Conservation (phyloP, 2,797 vertebrate species). For the Menidia menidia region DNA sequence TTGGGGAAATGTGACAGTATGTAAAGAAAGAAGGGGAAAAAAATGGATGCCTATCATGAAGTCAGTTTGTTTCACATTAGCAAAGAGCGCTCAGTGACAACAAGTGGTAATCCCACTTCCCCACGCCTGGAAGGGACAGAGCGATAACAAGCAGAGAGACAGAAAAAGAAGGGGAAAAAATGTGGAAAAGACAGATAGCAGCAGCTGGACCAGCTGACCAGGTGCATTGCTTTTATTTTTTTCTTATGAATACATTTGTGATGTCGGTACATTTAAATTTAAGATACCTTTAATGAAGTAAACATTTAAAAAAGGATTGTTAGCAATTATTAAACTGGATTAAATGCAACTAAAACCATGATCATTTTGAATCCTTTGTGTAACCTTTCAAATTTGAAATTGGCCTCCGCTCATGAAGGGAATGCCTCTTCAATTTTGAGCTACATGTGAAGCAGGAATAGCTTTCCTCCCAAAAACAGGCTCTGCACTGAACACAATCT, state of each 20-base stretch:
- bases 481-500: conserved; percentile 68
- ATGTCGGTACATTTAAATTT: conserved; percentile 12
- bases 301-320: conserved; percentile 23
- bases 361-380: conserved; percentile 11
- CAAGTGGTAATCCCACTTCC: conserved; percentile 56
- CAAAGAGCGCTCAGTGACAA: conserved; percentile 60
- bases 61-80: conserved; percentile 68
- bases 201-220: conserved; percentile 35
- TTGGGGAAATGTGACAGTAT: conserved; percentile 61
- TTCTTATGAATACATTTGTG: conserved; percentile 24
- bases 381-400: conserved; percentile 38
- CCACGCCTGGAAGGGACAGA: conserved; percentile 47
- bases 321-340: conserved; percentile 15
- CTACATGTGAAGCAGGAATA: conserved; percentile 30
- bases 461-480: conserved; percentile 56
- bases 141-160: conserved; percentile 29
- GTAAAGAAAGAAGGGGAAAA: conserved; percentile 45
- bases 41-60: conserved; percentile 62
- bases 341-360: conserved; percentile 18
- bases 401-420: conserved; percentile 26
- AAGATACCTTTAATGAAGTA: conserved; percentile 21
- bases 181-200: conserved; percentile 34
- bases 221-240: conserved; percentile 24
- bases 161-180: conserved; percentile 22
- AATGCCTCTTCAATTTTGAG: conserved; percentile 48